These are phyloP conservation scores for Drosophila persimilis DNA, from an alignment of 1,140 invertebrate genomes.

Conservation along the genomic window DNA sequence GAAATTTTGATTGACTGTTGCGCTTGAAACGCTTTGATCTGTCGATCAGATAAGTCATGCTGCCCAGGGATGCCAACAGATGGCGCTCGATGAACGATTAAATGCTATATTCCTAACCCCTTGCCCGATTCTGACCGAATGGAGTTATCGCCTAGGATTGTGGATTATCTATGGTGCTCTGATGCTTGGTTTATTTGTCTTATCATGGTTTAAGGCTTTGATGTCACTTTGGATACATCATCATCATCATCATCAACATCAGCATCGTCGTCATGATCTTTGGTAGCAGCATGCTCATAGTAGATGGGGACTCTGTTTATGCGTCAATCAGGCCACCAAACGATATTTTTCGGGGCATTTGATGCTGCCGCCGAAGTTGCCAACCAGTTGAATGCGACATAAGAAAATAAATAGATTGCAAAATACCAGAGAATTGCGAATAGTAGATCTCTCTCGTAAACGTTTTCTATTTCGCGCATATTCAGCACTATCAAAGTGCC, in stretches of 20 bases:
- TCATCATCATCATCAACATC: constrained; percentile 8
- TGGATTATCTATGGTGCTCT: constrained; percentile 51
- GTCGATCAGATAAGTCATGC: constrained; percentile 31
- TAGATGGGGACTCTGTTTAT: constrained; percentile 52
- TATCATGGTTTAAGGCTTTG: constrained; percentile 64
- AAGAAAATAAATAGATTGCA: constrained; percentile 70
- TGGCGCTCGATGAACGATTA: constrained; percentile 60
- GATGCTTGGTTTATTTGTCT: constrained; percentile 72
- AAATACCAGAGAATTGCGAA: constrained; percentile 38
- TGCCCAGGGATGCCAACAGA: constrained; percentile 53
- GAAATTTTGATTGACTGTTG: constrained; percentile 71
- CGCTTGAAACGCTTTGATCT: constrained; percentile 77
- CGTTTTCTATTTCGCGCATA: constrained; percentile 39
- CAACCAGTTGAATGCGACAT: constrained; percentile 71
- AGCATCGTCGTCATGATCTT: constrained; percentile 2
- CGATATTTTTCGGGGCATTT: constrained; percentile 63
- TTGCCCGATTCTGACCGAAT: constrained; percentile 11
- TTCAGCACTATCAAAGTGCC: constrained; percentile 78
- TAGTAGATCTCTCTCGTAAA: not conserved
- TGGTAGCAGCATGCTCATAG: constrained; percentile 35
- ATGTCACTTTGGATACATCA: constrained; percentile 57
- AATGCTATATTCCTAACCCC: constrained; percentile 9
- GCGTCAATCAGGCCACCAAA: constrained; percentile 46
- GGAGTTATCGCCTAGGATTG: constrained; percentile 32
- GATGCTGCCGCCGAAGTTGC: constrained; percentile 73